A percentile compares a stretch with the other conserved stretches of the same genome.
Evolutionary conservation across 1,140 invertebrate genomes (phyloP).

Genomic region (Pogonus chalceus): DNA sequence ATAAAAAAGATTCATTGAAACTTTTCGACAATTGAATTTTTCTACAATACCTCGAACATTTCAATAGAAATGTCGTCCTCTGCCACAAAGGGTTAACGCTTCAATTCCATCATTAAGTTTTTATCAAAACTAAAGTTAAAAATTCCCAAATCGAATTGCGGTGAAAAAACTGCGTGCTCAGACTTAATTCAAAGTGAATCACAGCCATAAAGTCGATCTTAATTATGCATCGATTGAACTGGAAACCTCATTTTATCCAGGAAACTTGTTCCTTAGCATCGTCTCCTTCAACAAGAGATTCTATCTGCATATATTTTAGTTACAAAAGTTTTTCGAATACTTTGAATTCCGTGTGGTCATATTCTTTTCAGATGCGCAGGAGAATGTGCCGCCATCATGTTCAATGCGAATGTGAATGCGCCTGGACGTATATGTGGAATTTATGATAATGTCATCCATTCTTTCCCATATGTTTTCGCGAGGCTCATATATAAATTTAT

Average conservation of each 20-base stretch:
- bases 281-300: not conserved
- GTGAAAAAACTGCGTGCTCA: too few species aligned
- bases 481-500: slow-evolving; percentile 5
- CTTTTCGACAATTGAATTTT: too few species aligned
- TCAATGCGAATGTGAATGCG: not conserved
- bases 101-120: too few species aligned
- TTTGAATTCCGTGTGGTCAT: slow-evolving; percentile 2
- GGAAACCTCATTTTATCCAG: not conserved
- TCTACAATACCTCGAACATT: too few species aligned
- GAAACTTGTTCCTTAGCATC: not conserved
- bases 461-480: slow-evolving; percentile 4
- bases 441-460: slow-evolving; percentile 6
- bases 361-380: not conserved
- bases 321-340: not conserved
- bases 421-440: slow-evolving; percentile 3
- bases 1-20: too few species aligned
- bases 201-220: too few species aligned
- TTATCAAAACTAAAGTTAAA: too few species aligned
- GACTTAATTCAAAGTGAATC: too few species aligned
- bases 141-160: too few species aligned
- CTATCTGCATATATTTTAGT: not conserved
- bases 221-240: too few species aligned
- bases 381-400: not conserved
- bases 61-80: too few species aligned
- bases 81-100: too few species aligned